Base-by-base conservation (phyloP, 2,888 invertebrate species). In the Cartodere bifasciata region DNA sequence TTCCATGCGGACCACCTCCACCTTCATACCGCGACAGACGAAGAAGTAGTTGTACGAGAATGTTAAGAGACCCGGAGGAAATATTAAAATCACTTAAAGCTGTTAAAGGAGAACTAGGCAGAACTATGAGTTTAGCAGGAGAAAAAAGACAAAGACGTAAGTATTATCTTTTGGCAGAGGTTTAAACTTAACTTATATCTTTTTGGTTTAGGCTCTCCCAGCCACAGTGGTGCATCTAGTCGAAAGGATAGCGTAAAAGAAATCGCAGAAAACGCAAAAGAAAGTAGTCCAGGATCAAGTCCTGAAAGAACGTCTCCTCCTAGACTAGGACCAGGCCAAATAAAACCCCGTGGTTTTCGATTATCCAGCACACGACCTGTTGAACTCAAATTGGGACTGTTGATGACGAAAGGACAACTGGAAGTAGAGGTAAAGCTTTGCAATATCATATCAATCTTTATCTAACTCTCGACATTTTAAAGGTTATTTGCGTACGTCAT, bases 391-490 rank as follows among this genome's bases (percentile, higher is more conserved):
- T 67, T 92, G 56, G 86, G 86, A 36, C 75, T 92, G 48, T 72
- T 83, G 50, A 82, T 91, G 69, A 78, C 85, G 52, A 91, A 91
- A 63, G 90, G 90, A 47, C 84, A 85, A 47, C 70, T 92, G 37
- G 90, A 91, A 58, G 82, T 92, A 13, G 90, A 91, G 66, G n/a
- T n/a, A n/a, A n/a, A n/a, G n/a, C n/a, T n/a, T n/a, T n/a, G n/a
- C n/a, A n/a, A n/a, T n/a, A n/a, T n/a, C n/a, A n/a, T n/a, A n/a
- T n/a, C n/a, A n/a, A n/a, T n/a, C n/a, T n/a, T n/a, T n/a, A n/a
- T n/a, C n/a, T n/a, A n/a, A n/a, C n/a, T n/a, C n/a, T n/a, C n/a
- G n/a, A n/a, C n/a, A n/a, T n/a, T n/a, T n/a, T n/a, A n/a, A n/a
- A n/a, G n/a, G 72, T 84, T 15, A 71, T 80, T 34, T 72, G 73